phyloP scores from a whole-genome alignment of 2,113 vertebrate species.

The Zootoca vivipara region DNA sequence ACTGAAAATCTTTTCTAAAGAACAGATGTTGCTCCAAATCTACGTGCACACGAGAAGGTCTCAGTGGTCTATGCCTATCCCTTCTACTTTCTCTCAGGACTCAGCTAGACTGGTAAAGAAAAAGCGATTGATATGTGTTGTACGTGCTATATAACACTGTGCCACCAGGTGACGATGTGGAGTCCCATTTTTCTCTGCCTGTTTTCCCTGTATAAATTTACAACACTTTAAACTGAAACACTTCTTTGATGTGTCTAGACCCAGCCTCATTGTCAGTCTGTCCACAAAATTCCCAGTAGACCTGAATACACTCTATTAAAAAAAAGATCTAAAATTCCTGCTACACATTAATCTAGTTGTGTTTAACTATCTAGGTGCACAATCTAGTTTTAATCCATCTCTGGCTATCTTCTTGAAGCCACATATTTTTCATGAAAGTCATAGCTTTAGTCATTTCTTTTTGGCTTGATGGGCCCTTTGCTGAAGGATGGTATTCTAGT shows the following conservation, averaged over 20 bases:
- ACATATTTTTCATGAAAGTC: slow-evolving; percentile 40
- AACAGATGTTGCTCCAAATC: background rate
- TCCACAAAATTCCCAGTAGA: background rate
- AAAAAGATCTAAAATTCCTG: background rate
- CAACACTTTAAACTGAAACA: too few relatives aligned
- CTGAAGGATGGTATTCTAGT: slow-evolving; percentile 55
- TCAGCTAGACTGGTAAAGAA: too few relatives aligned
- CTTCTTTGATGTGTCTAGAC: too few relatives aligned
- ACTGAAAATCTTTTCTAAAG: background rate
- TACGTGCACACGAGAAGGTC: background rate
- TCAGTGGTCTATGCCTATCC: background rate
- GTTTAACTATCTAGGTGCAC: background rate
- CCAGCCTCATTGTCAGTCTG: background rate
- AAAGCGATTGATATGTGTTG: too few relatives aligned
- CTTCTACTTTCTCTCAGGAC: background rate
- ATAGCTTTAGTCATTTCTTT: slow-evolving; percentile 55
- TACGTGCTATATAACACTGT: too few relatives aligned
- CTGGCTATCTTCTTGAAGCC: slow-evolving; percentile 49
- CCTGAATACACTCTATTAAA: background rate
- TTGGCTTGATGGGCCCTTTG: slow-evolving; percentile 61
- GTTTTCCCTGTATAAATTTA: too few relatives aligned
- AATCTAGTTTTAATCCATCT: slow-evolving; percentile 24
- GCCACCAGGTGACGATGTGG: too few relatives aligned
- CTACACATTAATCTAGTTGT: background rate
- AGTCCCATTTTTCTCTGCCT: too few relatives aligned